A percentile compares a stretch with the other conserved stretches of the same genome.
These are phyloP conservation scores for Athrips mouffetella DNA, from an alignment of 2,888 invertebrate genomes.

Conservation along the genomic window DNA sequence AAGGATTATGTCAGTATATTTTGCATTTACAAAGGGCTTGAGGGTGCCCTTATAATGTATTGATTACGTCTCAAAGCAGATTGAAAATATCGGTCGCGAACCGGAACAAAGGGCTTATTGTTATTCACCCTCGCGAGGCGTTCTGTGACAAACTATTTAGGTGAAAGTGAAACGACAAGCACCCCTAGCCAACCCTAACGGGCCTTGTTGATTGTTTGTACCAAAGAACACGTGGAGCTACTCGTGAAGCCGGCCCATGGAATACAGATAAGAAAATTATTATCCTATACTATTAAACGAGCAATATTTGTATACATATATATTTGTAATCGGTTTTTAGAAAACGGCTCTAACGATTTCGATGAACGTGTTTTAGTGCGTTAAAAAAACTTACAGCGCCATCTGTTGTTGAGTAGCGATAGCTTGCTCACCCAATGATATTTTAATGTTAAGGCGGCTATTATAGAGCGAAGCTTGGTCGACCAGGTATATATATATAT, in stretches of 20 bases:
- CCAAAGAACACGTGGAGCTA: not conserved
- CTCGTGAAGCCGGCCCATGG: not conserved
- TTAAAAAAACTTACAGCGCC: no score
- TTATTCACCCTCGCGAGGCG: slow-evolving; percentile 68
- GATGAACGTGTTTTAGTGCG: no score
- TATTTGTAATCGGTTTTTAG: no score
- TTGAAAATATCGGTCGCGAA: slow-evolving; percentile 62
- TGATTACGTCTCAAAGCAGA: slow-evolving; percentile 64
- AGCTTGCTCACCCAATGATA: no score
- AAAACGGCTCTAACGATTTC: no score
- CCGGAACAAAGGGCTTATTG: slow-evolving; percentile 71
- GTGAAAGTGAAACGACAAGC: slow-evolving; percentile 42
- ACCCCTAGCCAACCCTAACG: no score
- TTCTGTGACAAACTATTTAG: slow-evolving; percentile 65
- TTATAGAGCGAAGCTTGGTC: no score
- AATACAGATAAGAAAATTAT: not conserved
- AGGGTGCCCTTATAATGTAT: slow-evolving; percentile 50
- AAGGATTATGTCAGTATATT: not conserved
- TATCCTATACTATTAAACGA: no score
- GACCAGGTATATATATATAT: no score
- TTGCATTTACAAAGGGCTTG: not conserved
- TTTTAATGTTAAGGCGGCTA: no score
- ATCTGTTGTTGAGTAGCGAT: no score
- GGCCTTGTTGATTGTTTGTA: slow-evolving; percentile 21
- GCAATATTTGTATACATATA: no score